These are phyloP conservation scores for Stegodyphus dumicola DNA, from an alignment of 1,140 invertebrate species.

Conservation along the genomic window DNA sequence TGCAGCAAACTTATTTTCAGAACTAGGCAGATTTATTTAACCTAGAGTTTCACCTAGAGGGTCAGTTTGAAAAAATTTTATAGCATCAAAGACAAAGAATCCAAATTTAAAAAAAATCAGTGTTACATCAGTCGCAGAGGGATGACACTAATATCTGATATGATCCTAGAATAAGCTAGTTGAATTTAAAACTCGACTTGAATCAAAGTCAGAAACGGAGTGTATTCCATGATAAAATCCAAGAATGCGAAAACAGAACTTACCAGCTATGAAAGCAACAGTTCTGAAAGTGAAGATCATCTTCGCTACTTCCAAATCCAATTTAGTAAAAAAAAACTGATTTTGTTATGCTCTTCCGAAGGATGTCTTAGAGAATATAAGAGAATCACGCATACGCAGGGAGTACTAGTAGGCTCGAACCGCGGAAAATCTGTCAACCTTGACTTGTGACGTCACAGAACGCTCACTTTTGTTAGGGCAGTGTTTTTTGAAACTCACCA, in stretches of 20 bases:
- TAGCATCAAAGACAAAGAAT: too few relatives aligned
- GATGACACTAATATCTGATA: too few relatives aligned
- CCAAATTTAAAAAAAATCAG: too few relatives aligned
- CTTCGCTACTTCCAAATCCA: neutral
- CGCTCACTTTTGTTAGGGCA: neutral
- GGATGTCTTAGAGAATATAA: neutral
- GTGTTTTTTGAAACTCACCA: neutral
- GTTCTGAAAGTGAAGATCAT: neutral
- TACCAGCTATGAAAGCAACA: slow-evolving; percentile 5
- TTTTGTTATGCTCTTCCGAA: neutral
- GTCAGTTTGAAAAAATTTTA: too few relatives aligned
- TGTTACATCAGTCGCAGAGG: too few relatives aligned
- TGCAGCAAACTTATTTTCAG: too few relatives aligned
- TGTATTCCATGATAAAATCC: neutral
- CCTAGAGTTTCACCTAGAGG: too few relatives aligned
- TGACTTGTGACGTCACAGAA: slow-evolving; percentile 38
- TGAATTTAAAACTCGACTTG: too few relatives aligned
- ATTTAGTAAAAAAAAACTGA: neutral
- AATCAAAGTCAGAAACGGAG: too few relatives aligned
- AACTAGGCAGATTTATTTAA: too few relatives aligned
- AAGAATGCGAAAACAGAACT: neutral
- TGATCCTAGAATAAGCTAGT: too few relatives aligned
- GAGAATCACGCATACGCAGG: neutral
- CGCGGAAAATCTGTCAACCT: slow-evolving; percentile 37
- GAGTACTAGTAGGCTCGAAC: neutral